phyloP scores from a whole-genome alignment of 2,797 vertebrate genomes.

The Moxostoma hubbsi region DNA sequence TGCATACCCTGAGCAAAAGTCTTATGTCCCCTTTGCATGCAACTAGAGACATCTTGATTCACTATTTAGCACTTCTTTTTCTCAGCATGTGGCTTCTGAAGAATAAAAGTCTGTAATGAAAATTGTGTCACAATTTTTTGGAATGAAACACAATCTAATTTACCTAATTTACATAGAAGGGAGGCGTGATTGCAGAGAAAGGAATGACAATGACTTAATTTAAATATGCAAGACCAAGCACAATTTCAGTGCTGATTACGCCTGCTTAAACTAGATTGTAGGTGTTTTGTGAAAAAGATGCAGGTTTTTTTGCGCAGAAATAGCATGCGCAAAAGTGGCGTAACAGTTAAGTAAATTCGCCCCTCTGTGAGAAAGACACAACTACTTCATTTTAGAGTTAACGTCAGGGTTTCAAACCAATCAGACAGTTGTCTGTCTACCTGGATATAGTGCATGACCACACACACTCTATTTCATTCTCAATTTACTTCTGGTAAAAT shows the following conservation, averaged over 20 bases:
- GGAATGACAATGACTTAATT: too few relatives aligned
- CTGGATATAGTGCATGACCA: not conserved
- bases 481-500: conserved; percentile 17
- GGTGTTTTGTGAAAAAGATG: too few relatives aligned
- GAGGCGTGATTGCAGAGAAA: not conserved
- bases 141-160: too few relatives aligned
- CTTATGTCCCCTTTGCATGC: not conserved
- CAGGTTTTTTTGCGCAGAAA: too few relatives aligned
- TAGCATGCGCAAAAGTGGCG: too few relatives aligned
- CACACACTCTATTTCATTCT: conserved; percentile 36
- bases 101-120: too few relatives aligned
- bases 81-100: conserved; percentile 12
- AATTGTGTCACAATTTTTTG: not conserved
- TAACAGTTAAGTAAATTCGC: too few relatives aligned
- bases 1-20: not conserved
- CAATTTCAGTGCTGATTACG: too few relatives aligned
- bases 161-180: not conserved
- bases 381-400: not conserved
- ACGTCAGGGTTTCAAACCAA: conserved; percentile 16
- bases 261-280: too few relatives aligned
- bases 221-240: too few relatives aligned
- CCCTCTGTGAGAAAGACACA: too few relatives aligned
- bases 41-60: not conserved
- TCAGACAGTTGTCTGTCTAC: conserved; percentile 35
- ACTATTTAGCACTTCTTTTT: not conserved